Evolutionary conservation across 2,888 invertebrate genomes (phyloP), one percentile per base, ranked within the genome.

Genomic region (Gisinianus flammeolus): DNA sequence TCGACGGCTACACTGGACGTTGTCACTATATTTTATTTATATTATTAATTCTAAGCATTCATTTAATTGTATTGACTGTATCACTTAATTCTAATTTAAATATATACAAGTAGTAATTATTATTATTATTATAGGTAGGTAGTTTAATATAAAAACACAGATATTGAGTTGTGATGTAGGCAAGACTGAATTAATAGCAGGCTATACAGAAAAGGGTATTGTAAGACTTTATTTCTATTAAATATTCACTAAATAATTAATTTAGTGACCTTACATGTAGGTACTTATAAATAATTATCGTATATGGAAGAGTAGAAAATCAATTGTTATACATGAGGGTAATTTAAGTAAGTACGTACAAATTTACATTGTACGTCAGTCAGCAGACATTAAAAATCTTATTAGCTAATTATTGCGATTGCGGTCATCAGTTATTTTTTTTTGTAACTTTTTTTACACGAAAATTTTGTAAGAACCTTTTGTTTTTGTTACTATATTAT

Each of bases 381-480:
- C 73, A 35, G 35, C 64, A 22, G 44, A 58, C 44, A 69, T 69
- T 22, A 54, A 62, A 66, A 31, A 66, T 35, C 64, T 74, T 66
- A 66, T 8, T 71, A 30, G 56, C 74, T 74, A 74, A 74, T 74
- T 74, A 74, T 74, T 74, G 74, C 74, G 66, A 66, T 71, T 54
- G 74, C 74, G 74, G 66, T 74, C 74, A 64, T 74, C n/a, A n/a
- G n/a, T n/a, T n/a, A n/a, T 74, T 28, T 64, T 74, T 35, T 33
- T 64, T 26, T 54, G 67, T 12, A 22, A 62, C 22, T 67, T 52
- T 69, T 54, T 54, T 12, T 54, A 71, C 54, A 56, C 28, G 4
- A 44, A 24, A 35, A 54, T 10, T 30, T 54, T 70, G 56, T 33
- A 44, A 12, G 19, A 19, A 44, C 19, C 58, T n/a, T 58, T 56